Evolutionary conservation across 2,113 vertebrate species (phyloP).

Genomic region (Neolamprologus falcicula): DNA sequence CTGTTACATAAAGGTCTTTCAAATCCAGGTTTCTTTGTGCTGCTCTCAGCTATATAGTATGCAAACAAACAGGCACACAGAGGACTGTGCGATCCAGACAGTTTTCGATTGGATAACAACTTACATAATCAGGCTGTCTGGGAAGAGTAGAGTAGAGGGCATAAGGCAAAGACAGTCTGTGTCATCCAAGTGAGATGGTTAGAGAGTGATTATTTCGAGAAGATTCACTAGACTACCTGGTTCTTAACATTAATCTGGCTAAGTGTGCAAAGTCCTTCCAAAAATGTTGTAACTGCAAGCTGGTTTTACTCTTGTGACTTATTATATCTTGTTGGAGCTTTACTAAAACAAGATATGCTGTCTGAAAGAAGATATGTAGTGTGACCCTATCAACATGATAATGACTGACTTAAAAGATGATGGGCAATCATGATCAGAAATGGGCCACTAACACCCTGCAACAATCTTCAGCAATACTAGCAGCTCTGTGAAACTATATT

Average conservation of each 20-base stretch:
- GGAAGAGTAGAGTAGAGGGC: conserved; percentile 55
- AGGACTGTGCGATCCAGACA: conserved; percentile 52
- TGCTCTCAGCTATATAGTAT: conserved; percentile 46
- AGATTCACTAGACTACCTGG: neutral
- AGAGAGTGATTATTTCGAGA: conserved; percentile 32
- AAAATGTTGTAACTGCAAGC: neutral
- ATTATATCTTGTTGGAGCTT: neutral
- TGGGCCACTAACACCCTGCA: neutral
- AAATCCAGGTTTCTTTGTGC: conserved; percentile 54
- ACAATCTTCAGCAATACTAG: neutral
- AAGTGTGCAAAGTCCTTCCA: neutral
- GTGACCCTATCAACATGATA: neutral
- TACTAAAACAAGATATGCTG: neutral
- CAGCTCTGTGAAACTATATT: neutral
- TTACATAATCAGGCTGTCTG: conserved; percentile 66
- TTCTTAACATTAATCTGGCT: neutral
- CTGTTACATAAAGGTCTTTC: conserved; percentile 56
- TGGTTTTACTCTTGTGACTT: neutral
- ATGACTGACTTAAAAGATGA: neutral
- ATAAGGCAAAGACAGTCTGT: conserved; percentile 41
- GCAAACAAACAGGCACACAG: conserved; percentile 58
- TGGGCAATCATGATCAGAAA: neutral
- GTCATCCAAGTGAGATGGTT: conserved; percentile 31
- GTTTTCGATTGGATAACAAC: conserved; percentile 67
- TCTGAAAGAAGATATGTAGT: neutral